Conservation (phyloP, 1,140 invertebrate genomes). For the Caenorhabditis elegans region DNA sequence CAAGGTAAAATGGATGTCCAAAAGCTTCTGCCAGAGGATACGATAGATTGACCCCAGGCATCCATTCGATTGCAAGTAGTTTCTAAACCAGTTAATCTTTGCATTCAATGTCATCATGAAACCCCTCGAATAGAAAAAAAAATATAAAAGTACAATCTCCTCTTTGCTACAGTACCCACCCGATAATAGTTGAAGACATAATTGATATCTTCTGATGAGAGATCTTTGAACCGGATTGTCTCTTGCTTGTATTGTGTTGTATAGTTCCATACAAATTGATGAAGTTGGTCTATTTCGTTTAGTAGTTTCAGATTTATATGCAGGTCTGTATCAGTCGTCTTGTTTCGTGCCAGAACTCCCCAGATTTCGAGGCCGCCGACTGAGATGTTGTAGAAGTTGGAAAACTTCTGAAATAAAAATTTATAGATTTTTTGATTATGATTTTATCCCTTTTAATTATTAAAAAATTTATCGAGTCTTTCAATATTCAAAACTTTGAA, state of each 20-base stretch:
- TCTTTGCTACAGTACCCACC: no score
- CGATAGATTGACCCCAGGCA: constrained; percentile 27
- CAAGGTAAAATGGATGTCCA: constrained; percentile 36
- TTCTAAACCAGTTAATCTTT: neutral
- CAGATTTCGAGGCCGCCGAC: constrained; percentile 39
- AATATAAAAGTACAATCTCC: no score
- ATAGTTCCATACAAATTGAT: constrained; percentile 37
- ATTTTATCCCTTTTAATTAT: no score
- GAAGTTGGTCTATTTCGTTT: constrained; percentile 32
- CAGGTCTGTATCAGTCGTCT: neutral
- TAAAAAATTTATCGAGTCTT: no score
- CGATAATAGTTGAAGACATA: constrained; percentile 40
- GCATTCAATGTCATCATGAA: neutral
- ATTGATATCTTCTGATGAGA: constrained; percentile 36
- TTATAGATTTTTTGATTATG: no score
- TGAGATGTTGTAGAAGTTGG: constrained; percentile 35
- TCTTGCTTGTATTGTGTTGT: neutral
- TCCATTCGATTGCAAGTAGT: constrained; percentile 18
- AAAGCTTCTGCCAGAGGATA: constrained; percentile 36
- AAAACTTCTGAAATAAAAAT: constrained; percentile 27
- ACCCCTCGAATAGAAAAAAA: no score
- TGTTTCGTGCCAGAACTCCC: constrained; percentile 34
- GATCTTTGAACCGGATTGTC: constrained; percentile 22
- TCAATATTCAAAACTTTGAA: no score
- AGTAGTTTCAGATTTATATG: neutral